These are phyloP conservation scores for Pygmarrhopalites habei DNA, from an alignment of 1,140 invertebrate species.

Conservation along the genomic window DNA sequence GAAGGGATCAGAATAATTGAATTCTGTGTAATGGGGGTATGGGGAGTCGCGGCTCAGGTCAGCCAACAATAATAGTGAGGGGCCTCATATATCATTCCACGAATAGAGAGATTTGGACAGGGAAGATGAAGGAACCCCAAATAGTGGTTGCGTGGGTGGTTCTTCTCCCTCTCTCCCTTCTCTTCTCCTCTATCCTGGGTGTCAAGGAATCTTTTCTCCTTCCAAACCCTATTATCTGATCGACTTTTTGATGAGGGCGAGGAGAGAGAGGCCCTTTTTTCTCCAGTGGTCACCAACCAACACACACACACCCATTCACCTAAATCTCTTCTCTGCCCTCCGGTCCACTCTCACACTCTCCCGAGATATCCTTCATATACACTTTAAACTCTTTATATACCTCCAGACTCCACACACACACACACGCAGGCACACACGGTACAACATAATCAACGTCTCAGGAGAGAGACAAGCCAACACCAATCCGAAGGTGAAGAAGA, in stretches of 20 bases:
- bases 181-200: conserved; percentile 21
- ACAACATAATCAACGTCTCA: conserved; percentile 1
- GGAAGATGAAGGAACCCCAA: conserved; percentile 22
- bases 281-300: conserved; percentile 28
- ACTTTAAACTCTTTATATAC: not conserved
- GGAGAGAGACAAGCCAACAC: not conserved
- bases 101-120: conserved; percentile 26
- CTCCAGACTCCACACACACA: not conserved
- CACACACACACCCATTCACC: conserved; percentile 17
- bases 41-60: conserved; percentile 9
- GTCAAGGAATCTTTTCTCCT: conserved; percentile 24
- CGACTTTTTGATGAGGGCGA: conserved; percentile 23
- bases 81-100: conserved; percentile 6
- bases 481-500: not conserved
- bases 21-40: conserved; percentile 7
- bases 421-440: not conserved
- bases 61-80: conserved; percentile 13
- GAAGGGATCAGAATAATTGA: conserved; percentile 6
- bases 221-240: conserved; percentile 28
- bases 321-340: conserved; percentile 13
- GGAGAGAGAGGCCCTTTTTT: conserved; percentile 12
- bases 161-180: not conserved
- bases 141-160: conserved; percentile 32
- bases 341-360: not conserved
- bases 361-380: not conserved